Conservation (phyloP, 2,888 invertebrate genomes). For the Chouioia cunea region DNA sequence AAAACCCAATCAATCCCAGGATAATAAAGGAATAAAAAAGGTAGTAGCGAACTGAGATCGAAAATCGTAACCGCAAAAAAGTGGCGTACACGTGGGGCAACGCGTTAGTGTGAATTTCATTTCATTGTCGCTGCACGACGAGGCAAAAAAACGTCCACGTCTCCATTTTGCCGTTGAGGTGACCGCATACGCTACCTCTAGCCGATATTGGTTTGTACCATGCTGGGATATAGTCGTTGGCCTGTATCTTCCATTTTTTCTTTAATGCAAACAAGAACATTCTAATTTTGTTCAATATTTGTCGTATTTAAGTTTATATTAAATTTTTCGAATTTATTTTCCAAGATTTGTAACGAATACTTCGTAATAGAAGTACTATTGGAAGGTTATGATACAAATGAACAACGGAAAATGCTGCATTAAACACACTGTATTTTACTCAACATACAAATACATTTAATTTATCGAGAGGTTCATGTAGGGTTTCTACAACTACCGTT, state of each 20-base stretch:
- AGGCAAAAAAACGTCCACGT: constrained; percentile 12
- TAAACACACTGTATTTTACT: no score
- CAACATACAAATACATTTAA: no score
- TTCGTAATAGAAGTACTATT: no score
- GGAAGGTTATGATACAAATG: no score
- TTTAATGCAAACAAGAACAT: no score
- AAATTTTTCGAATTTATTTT: no score
- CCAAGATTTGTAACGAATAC: no score
- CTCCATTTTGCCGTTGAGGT: constrained; percentile 41
- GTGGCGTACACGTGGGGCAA: background rate
- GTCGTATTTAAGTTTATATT: no score
- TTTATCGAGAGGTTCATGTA: no score
- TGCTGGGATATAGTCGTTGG: constrained; percentile 1
- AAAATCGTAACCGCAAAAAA: constrained; percentile 34
- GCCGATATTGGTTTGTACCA: constrained; percentile 41
- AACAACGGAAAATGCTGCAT: no score
- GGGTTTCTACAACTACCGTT: no score
- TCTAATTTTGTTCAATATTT: no score
- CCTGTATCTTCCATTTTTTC: constrained; percentile 46
- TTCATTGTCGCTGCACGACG: constrained; percentile 31
- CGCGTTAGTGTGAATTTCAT: constrained; percentile 43
- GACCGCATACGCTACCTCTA: constrained; percentile 24
- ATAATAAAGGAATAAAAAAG: constrained; percentile 2
- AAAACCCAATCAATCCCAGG: background rate
- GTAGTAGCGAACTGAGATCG: background rate